Percentiles rank a stretch among this genome's conserved stretches.
Conservation (phyloP, 2,113 vertebrate species). For the Vulpes ferrilata region DNA sequence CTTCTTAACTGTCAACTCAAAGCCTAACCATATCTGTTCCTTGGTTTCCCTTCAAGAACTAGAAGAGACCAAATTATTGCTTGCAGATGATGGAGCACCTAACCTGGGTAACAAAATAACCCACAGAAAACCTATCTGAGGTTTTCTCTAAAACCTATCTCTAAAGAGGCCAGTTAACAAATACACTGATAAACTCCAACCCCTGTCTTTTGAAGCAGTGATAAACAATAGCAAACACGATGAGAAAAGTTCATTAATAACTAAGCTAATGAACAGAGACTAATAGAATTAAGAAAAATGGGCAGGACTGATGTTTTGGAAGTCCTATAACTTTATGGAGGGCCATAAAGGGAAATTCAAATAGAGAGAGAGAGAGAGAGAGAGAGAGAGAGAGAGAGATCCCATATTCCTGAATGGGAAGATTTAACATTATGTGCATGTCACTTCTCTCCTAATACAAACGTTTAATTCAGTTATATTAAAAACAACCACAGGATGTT, state of each 20-base stretch:
- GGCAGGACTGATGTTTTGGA: neutral
- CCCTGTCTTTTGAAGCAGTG: neutral
- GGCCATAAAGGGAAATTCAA: neutral
- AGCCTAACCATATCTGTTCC: neutral
- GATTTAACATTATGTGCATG: neutral
- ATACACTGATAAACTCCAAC: neutral
- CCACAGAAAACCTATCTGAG: conserved; percentile 17
- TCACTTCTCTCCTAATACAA: neutral
- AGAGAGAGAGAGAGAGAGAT: neutral
- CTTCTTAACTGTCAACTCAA: neutral
- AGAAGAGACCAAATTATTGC: neutral
- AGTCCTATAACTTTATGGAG: neutral
- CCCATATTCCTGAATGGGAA: neutral
- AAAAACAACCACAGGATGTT: neutral
- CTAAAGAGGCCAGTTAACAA: neutral
- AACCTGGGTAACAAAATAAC: neutral
- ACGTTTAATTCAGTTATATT: neutral
- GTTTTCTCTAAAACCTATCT: no score
- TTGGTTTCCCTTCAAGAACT: neutral
- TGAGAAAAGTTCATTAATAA: neutral
- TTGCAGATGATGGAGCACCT: neutral
- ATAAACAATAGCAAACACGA: neutral
- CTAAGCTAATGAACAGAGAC: neutral
- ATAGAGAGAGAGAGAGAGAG: neutral
- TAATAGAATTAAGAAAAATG: neutral